A percentile compares a stretch with the other conserved stretches of the same genome.
Conservation (phyloP, 2,797 vertebrate species). For the Denticeps clupeoides region DNA sequence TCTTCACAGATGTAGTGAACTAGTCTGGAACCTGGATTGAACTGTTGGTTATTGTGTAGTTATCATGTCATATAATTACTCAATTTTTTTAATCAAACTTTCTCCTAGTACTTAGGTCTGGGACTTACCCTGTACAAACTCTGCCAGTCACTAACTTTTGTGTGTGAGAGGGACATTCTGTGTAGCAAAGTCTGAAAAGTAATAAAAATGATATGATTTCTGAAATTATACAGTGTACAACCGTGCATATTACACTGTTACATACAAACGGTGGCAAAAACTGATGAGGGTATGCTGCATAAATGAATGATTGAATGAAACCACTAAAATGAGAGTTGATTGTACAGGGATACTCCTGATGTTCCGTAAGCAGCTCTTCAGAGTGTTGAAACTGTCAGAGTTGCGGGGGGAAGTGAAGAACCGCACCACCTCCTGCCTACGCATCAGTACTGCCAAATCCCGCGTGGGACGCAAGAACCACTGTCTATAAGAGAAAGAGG, state of each 20-base stretch:
- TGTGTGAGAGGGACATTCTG: constrained; percentile 81
- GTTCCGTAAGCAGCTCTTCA: constrained; percentile 76
- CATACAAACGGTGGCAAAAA: too few relatives aligned
- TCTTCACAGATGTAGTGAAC: background rate
- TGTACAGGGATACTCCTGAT: constrained; percentile 81
- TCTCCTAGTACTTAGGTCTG: constrained; percentile 8
- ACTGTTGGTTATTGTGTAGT: too few relatives aligned
- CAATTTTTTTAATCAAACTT: constrained; percentile 11
- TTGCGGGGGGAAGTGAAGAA: constrained; percentile 82
- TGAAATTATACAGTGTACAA: too few relatives aligned
- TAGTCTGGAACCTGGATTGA: background rate
- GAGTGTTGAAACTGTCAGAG: constrained; percentile 65
- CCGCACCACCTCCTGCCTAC: constrained; percentile 82
- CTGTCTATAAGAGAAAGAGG: too few relatives aligned
- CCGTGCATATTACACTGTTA: too few relatives aligned
- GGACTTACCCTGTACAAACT: constrained; percentile 76
- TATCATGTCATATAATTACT: too few relatives aligned
- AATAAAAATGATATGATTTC: constrained; percentile 14
- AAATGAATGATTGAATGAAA: constrained; percentile 5
- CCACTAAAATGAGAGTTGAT: background rate
- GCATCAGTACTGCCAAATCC: constrained; percentile 66
- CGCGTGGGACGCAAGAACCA: constrained; percentile 86
- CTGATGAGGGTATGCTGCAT: background rate
- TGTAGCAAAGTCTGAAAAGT: constrained; percentile 69
- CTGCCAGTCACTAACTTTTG: constrained; percentile 86